Evolutionary conservation across 2,797 vertebrate species (phyloP).

Genomic region (Neoniphon sammara): DNA sequence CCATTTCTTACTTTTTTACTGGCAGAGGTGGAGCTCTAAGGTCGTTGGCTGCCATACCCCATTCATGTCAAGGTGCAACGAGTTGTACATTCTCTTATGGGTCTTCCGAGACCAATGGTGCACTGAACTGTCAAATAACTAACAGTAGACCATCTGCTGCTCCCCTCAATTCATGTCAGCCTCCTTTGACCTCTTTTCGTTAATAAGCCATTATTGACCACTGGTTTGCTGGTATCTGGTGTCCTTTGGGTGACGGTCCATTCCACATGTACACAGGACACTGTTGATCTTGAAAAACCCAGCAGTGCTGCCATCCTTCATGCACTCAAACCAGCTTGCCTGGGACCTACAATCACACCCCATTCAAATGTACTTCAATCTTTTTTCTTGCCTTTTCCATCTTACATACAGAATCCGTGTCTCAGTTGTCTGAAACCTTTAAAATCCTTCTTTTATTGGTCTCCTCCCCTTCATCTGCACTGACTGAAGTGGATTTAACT

Average conservation of each 20-base stretch:
- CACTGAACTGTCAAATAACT: slow-evolving; percentile 24
- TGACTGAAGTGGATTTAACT: slow-evolving; percentile 20
- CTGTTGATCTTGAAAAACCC: slow-evolving; percentile 4
- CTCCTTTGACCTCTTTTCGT: slow-evolving; percentile 47
- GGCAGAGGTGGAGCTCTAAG: slow-evolving; percentile 3
- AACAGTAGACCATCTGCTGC: slow-evolving; percentile 17
- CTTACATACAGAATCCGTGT: not conserved
- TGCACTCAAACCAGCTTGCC: not conserved
- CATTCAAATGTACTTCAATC: slow-evolving; percentile 28
- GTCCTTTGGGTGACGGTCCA: slow-evolving; percentile 23
- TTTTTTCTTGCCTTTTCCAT: slow-evolving; percentile 2
- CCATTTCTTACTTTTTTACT: not conserved
- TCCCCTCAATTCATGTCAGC: slow-evolving; percentile 28
- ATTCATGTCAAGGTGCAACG: slow-evolving; percentile 16
- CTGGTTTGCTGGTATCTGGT: slow-evolving; percentile 20
- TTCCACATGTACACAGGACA: slow-evolving; percentile 19
- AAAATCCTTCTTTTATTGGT: slow-evolving; percentile 20
- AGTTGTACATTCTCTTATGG: not conserved
- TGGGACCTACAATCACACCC: not conserved
- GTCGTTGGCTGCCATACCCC: not conserved
- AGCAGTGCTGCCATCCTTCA: slow-evolving; percentile 15
- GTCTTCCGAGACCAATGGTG: slow-evolving; percentile 26
- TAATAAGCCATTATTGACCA: slow-evolving; percentile 47
- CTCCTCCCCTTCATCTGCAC: slow-evolving; percentile 15
- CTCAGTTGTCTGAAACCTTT: slow-evolving; percentile 10